Evolutionary conservation across 2,888 invertebrate genomes (phyloP), one percentile per base, ranked within the genome.

Genomic region (Oxystoma pomonae): DNA sequence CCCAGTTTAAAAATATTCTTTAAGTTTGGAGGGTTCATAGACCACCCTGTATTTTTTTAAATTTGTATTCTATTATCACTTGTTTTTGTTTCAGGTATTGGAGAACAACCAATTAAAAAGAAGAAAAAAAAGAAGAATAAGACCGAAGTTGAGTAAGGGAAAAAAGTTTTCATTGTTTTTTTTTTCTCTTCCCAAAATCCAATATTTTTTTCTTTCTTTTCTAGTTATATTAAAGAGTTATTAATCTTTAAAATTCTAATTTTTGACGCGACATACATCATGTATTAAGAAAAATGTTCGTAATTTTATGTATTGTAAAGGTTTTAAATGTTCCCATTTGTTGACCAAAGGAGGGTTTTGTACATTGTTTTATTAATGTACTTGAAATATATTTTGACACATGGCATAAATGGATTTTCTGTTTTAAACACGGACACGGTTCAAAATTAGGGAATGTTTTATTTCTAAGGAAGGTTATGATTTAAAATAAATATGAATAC

Each of bases 81-180:
- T n/a, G 12, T 50, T 50, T 50, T 50, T 12, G 50, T n/a, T 50
- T 9, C 50, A 50, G 12, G n/a, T n/a, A 53, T 7, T 53, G 53
- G 19, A 3, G n/a, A 53, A 9, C 17, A 53, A 21, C 59, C 58
- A 3, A 61, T 57, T n/a, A 61, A 62, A 19, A 65, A 63, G 19
- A 67, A 63, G 57, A 65, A 63, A 55, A 64, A 64, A 22, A 66
- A 64, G 55, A 66, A 61, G 55, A 22, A 58, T 19, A 20, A 53
- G 18, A 22, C 53, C n/a, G 53, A 53, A 53, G 5, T 35, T 12
- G 3, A 35, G 35, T 35, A 35, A 7, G 5, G 3, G 12, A 35
- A 35, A 35, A 35, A 35, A 12, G 12, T 35, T 7, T 35, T 7
- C 5, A 7, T 35, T 35, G 35, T 3, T 35, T 35, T 7, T 12